Percentiles rank a stretch among this genome's conserved stretches.
Evolutionary conservation across 2,113 vertebrate genomes (phyloP).

Genomic region (Talpa occidentalis): DNA sequence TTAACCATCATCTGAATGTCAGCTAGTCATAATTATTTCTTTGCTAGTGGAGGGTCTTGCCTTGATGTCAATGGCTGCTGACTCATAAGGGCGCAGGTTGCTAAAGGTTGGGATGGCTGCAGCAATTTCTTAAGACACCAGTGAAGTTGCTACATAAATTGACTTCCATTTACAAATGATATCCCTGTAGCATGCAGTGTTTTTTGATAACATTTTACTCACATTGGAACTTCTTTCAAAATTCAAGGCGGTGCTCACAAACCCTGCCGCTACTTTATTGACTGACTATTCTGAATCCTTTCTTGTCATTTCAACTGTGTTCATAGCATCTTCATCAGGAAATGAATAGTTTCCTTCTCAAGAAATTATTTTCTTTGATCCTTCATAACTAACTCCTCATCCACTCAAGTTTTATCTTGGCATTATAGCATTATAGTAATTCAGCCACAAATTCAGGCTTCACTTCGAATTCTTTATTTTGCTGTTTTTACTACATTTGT

Average conservation of each 20-base stretch:
- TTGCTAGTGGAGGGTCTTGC: background rate
- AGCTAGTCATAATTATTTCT: background rate
- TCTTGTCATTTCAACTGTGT: background rate
- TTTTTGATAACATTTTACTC: background rate
- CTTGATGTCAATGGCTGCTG: background rate
- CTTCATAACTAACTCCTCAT: background rate
- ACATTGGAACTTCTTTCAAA: background rate
- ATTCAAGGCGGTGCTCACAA: background rate
- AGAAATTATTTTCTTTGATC: background rate
- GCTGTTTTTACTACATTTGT: background rate
- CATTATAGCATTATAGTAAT: background rate
- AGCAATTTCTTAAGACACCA: background rate
- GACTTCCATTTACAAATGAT: background rate
- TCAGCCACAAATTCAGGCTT: background rate
- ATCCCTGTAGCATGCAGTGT: background rate
- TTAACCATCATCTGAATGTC: background rate
- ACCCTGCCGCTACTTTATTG: background rate
- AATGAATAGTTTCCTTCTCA: background rate
- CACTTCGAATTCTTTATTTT: background rate
- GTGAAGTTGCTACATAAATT: background rate
- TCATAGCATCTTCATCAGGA: background rate
- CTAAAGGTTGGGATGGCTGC: background rate
- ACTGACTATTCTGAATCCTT: background rate
- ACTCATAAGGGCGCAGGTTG: background rate
- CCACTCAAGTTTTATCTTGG: background rate